Conservation (phyloP, 2,888 invertebrate species). For the Pseudeuparius sepicola region DNA sequence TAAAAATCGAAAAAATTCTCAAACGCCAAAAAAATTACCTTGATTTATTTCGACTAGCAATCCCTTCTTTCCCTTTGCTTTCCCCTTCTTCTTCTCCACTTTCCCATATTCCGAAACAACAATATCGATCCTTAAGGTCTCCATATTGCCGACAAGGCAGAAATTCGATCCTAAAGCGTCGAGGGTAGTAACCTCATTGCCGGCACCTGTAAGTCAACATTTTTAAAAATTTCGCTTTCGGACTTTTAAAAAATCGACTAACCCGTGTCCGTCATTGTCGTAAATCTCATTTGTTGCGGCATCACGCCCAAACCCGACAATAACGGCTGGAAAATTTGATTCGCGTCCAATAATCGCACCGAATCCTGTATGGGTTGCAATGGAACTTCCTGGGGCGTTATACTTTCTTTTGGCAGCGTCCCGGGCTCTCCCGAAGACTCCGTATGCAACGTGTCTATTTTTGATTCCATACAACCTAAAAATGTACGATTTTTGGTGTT, state of each 20-base stretch:
- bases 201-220: constrained; percentile 34
- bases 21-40: no score
- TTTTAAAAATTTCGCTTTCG: no score
- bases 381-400: constrained; percentile 43
- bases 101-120: constrained; percentile 81
- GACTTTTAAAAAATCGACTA: no score
- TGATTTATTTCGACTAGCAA: constrained; percentile 33
- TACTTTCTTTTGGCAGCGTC: constrained; percentile 43
- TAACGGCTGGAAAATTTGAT: constrained; percentile 87
- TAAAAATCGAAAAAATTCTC: constrained; percentile 6
- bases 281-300: constrained; percentile 68
- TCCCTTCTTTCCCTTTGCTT: constrained; percentile 36
- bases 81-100: constrained; percentile 49
- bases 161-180: constrained; percentile 85
- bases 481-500: no score
- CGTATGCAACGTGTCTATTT: constrained; percentile 36
- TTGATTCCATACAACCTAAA: constrained; percentile 35
- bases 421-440: constrained; percentile 40
- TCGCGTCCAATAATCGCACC: constrained; percentile 78
- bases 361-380: constrained; percentile 74
- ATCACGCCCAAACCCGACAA: constrained; percentile 82
- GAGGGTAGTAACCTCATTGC: constrained; percentile 55
- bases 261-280: constrained; percentile 37
- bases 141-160: constrained; percentile 74
- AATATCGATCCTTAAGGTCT: constrained; percentile 84